A percentile compares a stretch with the other conserved stretches of the same genome.
Conservation (phyloP, 2,797 vertebrate genomes). For the Limosa lapponica region DNA sequence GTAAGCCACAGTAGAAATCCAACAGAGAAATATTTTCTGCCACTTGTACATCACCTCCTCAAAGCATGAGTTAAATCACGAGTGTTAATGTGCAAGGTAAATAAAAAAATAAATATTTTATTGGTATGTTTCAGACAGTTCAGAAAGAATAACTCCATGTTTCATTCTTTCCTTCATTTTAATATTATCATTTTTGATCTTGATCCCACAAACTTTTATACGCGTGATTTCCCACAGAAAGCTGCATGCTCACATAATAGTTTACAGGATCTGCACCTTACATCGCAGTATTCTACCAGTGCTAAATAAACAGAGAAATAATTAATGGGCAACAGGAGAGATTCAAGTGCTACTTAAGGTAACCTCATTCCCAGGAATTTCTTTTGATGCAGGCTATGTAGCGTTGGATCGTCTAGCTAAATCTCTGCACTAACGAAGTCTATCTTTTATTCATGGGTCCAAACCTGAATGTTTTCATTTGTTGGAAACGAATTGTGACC, state of each 20-base stretch:
- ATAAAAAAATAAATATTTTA: neutral
- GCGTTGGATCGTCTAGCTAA: neutral
- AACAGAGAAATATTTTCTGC: neutral
- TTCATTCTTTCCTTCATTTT: neutral
- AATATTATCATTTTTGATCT: neutral
- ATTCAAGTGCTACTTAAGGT: neutral
- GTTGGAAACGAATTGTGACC: neutral
- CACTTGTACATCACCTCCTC: neutral
- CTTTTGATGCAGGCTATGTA: neutral
- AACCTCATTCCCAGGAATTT: neutral
- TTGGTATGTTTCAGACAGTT: neutral
- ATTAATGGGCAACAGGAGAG: neutral
- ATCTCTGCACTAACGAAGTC: neutral
- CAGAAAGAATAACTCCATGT: neutral
- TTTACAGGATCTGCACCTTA: neutral
- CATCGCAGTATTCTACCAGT: neutral
- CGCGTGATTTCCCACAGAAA: neutral
- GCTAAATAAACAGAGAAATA: neutral
- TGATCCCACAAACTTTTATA: neutral
- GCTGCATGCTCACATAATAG: neutral
- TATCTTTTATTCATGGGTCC: conserved; percentile 38
- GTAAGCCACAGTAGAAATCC: neutral
- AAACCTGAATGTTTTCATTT: neutral
- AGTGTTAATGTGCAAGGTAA: neutral
- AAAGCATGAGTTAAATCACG: neutral